Conservation (phyloP, 2,797 vertebrate species). For the Xyrichtys novacula region DNA sequence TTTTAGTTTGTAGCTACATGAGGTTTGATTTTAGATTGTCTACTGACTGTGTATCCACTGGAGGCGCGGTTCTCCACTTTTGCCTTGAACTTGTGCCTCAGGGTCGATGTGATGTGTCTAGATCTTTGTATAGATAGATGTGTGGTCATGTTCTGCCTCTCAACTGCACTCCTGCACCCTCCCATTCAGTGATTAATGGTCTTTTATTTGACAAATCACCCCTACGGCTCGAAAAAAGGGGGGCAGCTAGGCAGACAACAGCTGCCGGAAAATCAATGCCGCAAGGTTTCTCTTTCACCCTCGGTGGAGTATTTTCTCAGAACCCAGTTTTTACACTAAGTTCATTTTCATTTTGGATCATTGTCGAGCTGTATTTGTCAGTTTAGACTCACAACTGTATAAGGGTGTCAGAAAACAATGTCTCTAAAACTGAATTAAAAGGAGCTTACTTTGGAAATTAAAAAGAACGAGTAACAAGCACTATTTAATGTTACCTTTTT, state of each 20-base stretch:
- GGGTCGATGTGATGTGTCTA: conserved; percentile 27
- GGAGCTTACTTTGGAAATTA: no score
- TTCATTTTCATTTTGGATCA: conserved; percentile 16
- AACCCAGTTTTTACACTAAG: background rate
- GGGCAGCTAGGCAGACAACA: conserved; percentile 33
- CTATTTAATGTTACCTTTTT: no score
- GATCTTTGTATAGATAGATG: conserved; percentile 53
- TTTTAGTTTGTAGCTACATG: background rate
- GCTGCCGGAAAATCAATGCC: conserved; percentile 55
- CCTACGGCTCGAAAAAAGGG: conserved; percentile 45
- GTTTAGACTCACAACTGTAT: no score
- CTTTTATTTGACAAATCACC: conserved; percentile 80
- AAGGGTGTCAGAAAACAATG: no score
- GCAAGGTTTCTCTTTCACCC: conserved; percentile 32
- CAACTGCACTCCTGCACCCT: conserved; percentile 39
- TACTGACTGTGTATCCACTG: background rate
- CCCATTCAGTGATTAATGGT: conserved; percentile 78
- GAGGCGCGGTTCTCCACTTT: conserved; percentile 4
- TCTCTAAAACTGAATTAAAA: no score
- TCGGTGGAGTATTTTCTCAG: conserved; percentile 10
- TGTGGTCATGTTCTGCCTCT: conserved; percentile 52
- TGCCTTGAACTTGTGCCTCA: conserved; percentile 36
- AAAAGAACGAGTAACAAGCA: no score
- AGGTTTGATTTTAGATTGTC: background rate
- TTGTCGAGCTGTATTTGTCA: no score